These are phyloP conservation scores for Mermis nigrescens DNA, from an alignment of 2,888 invertebrate genomes.

Conservation along the genomic window DNA sequence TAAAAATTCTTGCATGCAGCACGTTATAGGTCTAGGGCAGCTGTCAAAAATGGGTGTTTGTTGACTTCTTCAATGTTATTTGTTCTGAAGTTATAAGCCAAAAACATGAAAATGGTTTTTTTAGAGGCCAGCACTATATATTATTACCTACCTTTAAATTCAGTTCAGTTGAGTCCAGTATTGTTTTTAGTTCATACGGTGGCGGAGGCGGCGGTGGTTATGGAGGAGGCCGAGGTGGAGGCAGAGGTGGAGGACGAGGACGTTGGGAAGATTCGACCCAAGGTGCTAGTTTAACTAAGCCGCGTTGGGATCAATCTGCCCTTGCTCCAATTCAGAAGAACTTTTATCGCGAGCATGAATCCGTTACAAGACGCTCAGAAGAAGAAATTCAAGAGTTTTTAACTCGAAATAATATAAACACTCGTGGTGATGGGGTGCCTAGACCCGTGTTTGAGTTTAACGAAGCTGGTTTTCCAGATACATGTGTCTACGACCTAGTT, in stretches of 20 bases:
- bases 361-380: constrained; percentile 20
- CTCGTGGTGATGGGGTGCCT: constrained; percentile 60
- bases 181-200: neutral
- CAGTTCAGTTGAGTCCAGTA: too few species aligned
- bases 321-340: constrained; percentile 21
- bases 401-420: constrained; percentile 58
- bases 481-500: neutral
- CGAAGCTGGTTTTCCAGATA: constrained; percentile 59
- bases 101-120: too few species aligned
- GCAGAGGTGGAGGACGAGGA: constrained; percentile 12
- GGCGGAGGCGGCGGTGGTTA: neutral
- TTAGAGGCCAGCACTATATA: too few species aligned
- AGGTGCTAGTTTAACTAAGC: constrained; percentile 19
- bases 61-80: too few species aligned
- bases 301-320: constrained; percentile 20
- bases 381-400: constrained; percentile 44
- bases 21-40: too few species aligned
- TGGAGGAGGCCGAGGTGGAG: constrained; percentile 8
- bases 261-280: constrained; percentile 15
- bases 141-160: too few species aligned
- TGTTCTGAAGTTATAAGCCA: too few species aligned
- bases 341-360: constrained; percentile 22
- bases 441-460: constrained; percentile 66
- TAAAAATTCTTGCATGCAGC: too few species aligned
- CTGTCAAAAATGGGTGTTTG: too few species aligned